These are phyloP conservation scores for Aphidius gifuensis DNA, from an alignment of 1,140 invertebrate species.

Conservation along the genomic window DNA sequence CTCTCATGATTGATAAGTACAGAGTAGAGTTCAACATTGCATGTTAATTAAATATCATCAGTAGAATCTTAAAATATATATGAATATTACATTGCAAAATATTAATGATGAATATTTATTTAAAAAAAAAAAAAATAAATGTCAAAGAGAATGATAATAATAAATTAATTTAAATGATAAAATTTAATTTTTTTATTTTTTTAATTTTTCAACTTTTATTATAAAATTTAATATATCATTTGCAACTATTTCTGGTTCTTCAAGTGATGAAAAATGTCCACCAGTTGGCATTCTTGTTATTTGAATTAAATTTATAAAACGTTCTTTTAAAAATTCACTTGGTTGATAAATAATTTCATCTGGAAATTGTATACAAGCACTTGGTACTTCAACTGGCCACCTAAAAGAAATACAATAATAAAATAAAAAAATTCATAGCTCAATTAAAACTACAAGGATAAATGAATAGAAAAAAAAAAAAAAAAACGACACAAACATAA, in stretches of 20 bases:
- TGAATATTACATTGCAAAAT: no score
- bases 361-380: slow-evolving; percentile 56
- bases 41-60: no score
- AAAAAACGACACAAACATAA: slow-evolving; percentile 42
- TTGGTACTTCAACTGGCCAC: slow-evolving; percentile 53
- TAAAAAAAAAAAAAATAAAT: not conserved
- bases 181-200: slow-evolving; percentile 13
- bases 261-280: slow-evolving; percentile 66
- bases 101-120: no score
- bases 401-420: slow-evolving; percentile 32
- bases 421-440: no score
- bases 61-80: no score
- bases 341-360: slow-evolving; percentile 50
- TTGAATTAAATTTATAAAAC: slow-evolving; percentile 53
- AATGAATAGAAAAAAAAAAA: not conserved
- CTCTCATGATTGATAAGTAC: no score
- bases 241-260: slow-evolving; percentile 57
- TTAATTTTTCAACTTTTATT: slow-evolving; percentile 25
- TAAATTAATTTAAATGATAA: slow-evolving; percentile 2
- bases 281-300: slow-evolving; percentile 53
- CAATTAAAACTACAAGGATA: not conserved
- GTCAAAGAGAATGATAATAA: not conserved
- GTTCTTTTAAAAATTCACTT: slow-evolving; percentile 44
- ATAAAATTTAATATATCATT: slow-evolving; percentile 42
- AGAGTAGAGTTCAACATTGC: no score